Conservation (phyloP, 2,797 vertebrate genomes). For the Gadopsis bispinosus region DNA sequence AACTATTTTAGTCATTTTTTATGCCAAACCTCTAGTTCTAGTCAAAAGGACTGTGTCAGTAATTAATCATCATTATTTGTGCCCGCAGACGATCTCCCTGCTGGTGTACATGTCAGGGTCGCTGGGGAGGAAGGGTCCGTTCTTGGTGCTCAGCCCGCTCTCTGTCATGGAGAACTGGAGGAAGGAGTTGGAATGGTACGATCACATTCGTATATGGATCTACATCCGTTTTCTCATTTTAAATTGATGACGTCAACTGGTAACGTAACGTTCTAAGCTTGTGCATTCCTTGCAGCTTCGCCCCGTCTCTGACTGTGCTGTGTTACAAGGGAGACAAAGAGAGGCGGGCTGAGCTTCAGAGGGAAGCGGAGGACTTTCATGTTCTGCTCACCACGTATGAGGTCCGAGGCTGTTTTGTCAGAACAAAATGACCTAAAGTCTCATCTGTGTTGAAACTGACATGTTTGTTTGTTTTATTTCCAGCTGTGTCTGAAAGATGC, state of each 20-base stretch:
- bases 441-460: background rate
- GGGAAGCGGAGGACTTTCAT: constrained; percentile 75
- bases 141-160: constrained; percentile 92
- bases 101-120: constrained; percentile 87
- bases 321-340: constrained; percentile 90
- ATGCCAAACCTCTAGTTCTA: too few relatives aligned
- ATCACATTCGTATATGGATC: background rate
- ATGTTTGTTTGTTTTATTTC: constrained; percentile 37
- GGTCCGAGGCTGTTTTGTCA: constrained; percentile 70
- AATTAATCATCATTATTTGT: constrained; percentile 25
- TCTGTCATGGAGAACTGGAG: constrained; percentile 94
- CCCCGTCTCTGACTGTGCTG: constrained; percentile 87
- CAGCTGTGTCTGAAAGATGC: constrained; percentile 93
- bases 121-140: constrained; percentile 82
- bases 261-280: background rate
- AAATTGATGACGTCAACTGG: background rate
- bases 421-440: background rate
- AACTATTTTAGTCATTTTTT: too few relatives aligned
- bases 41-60: background rate
- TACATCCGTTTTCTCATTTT: background rate
- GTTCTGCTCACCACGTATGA: constrained; percentile 92
- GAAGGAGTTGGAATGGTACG: constrained; percentile 88
- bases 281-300: constrained; percentile 80
- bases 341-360: constrained; percentile 85
- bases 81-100: constrained; percentile 89